Conservation (phyloP, 2,797 vertebrate genomes). For the Nasua narica region DNA sequence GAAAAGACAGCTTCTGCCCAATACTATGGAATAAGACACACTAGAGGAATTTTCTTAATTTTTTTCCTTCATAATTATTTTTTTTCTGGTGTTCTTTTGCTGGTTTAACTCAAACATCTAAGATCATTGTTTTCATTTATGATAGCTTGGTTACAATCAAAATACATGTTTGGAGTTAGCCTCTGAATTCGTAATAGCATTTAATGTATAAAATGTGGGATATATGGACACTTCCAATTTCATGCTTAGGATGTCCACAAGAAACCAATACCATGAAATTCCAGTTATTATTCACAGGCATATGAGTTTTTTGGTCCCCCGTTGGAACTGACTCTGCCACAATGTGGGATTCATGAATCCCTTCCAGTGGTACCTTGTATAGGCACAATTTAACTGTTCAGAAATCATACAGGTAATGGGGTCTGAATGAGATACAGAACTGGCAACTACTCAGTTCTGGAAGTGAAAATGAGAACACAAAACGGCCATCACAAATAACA, state of each 20-base stretch:
- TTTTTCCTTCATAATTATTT: neutral
- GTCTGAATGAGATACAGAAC: neutral
- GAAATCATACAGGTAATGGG: neutral
- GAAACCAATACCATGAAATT: neutral
- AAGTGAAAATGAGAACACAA: neutral
- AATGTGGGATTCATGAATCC: neutral
- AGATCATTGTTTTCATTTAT: neutral
- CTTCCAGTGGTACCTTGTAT: neutral
- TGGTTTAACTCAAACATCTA: neutral
- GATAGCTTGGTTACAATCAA: neutral
- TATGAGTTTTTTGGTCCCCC: neutral
- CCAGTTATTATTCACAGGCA: neutral
- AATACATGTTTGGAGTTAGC: neutral
- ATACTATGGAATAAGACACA: neutral
- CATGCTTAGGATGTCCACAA: too few relatives aligned
- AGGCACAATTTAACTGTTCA: neutral
- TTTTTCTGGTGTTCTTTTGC: neutral
- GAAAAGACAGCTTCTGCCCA: neutral
- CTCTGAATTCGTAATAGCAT: neutral
- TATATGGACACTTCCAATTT: neutral
- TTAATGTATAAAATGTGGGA: neutral
- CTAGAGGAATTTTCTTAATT: neutral
- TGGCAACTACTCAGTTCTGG: neutral
- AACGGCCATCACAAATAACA: neutral
- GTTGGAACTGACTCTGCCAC: neutral